phyloP scores from a whole-genome alignment of 2,113 vertebrate species.

The Melierax canorus region DNA sequence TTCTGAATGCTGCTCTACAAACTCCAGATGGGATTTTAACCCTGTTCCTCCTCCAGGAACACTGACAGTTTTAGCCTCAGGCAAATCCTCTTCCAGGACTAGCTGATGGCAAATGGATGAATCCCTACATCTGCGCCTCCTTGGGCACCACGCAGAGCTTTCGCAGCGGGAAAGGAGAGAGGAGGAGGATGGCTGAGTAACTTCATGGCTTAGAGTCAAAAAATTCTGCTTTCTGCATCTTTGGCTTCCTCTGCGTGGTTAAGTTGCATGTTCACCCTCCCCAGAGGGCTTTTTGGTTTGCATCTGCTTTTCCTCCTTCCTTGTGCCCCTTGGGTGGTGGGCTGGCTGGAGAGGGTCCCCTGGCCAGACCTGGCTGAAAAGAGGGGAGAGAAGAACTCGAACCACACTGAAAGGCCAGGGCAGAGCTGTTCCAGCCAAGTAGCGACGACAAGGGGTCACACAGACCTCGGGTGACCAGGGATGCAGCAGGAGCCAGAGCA shows the following conservation, averaged over 20 bases:
- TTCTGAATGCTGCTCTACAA: background rate
- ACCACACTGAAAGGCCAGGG: background rate
- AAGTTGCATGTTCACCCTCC: background rate
- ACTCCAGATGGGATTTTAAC: background rate
- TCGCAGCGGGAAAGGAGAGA: background rate
- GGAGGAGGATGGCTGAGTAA: background rate
- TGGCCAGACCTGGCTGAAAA: background rate
- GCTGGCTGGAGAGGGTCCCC: background rate
- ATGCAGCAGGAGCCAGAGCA: background rate
- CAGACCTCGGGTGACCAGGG: background rate
- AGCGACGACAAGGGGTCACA: background rate
- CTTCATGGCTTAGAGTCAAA: background rate
- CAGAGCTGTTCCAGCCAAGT: background rate
- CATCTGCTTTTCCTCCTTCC: background rate
- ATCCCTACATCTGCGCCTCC: background rate
- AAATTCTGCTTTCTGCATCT: background rate
- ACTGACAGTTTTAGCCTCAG: background rate
- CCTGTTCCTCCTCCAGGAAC: background rate
- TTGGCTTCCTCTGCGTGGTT: background rate
- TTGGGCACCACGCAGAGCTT: background rate
- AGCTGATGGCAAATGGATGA: background rate
- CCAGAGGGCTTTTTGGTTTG: background rate
- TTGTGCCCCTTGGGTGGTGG: background rate
- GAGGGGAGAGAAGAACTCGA: background rate
- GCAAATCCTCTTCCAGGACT: background rate